These are phyloP conservation scores for Numida meleagris DNA, from an alignment of 2,113 vertebrate genomes.

Conservation along the genomic window DNA sequence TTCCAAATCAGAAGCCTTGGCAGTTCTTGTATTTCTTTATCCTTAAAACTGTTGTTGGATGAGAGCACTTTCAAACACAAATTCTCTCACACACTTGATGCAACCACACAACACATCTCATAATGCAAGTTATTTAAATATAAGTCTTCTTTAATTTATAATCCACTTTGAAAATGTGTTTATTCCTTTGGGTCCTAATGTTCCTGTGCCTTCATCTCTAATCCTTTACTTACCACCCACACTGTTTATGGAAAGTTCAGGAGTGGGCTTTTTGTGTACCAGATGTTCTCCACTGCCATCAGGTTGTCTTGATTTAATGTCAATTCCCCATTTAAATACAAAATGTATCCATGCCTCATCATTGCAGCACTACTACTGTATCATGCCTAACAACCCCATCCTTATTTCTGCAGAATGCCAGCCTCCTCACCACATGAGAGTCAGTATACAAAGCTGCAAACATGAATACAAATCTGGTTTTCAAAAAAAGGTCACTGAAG, in stretches of 20 bases:
- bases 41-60: not conserved
- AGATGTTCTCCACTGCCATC: not conserved
- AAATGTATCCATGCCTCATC: not conserved
- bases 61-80: not conserved
- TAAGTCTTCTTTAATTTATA: not conserved
- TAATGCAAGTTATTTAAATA: not conserved
- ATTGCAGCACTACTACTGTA: not conserved
- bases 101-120: not conserved
- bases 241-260: not conserved
- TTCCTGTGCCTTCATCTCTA: not conserved
- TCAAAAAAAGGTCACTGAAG: not conserved
- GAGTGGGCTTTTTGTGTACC: not conserved
- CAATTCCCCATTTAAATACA: not conserved
- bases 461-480: not conserved
- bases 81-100: not conserved
- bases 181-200: not conserved
- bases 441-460: not conserved
- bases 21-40: not conserved
- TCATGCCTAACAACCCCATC: not conserved
- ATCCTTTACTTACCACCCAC: not conserved
- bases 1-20: not conserved
- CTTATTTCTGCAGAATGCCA: not conserved
- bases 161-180: not conserved
- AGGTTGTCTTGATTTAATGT: not conserved
- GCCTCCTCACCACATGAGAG: not conserved